phyloP scores from a whole-genome alignment of 2,113 vertebrate genomes.

The Gallinago media region DNA sequence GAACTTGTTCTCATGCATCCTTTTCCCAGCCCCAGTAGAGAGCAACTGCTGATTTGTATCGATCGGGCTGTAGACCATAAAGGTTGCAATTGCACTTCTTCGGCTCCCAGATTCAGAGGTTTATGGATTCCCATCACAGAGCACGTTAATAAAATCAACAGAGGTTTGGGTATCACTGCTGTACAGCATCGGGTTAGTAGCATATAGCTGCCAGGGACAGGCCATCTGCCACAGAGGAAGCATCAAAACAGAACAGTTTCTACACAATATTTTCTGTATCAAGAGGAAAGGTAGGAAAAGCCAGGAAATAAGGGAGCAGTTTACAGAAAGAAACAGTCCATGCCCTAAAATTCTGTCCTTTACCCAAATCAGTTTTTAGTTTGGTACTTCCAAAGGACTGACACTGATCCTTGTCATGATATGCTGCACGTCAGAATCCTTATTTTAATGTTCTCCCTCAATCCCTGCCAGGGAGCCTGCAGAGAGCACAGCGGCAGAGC shows the following conservation, averaged over 20 bases:
- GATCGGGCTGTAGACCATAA: not conserved
- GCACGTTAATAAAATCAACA: slow-evolving; percentile 10
- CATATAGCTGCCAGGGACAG: not conserved
- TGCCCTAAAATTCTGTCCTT: not conserved
- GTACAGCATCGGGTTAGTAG: not conserved
- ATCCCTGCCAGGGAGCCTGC: not conserved
- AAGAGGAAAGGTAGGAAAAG: not conserved
- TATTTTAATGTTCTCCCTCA: not conserved
- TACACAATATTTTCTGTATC: not conserved
- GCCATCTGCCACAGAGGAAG: slow-evolving; percentile 23
- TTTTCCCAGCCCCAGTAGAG: not conserved
- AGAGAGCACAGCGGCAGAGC: not conserved
- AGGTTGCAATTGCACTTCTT: not conserved
- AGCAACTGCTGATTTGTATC: not conserved
- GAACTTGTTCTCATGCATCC: not conserved
- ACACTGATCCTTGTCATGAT: not conserved
- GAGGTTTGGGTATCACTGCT: not conserved
- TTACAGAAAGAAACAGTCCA: not conserved
- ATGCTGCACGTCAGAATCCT: not conserved
- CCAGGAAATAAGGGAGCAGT: not conserved
- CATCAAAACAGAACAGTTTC: not conserved
- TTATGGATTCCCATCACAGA: not conserved
- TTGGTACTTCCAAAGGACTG: not conserved
- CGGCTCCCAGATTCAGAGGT: not conserved
- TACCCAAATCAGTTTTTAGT: not conserved